Base-by-base conservation (phyloP, 2,888 invertebrate species). In the Suillia variegata region DNA sequence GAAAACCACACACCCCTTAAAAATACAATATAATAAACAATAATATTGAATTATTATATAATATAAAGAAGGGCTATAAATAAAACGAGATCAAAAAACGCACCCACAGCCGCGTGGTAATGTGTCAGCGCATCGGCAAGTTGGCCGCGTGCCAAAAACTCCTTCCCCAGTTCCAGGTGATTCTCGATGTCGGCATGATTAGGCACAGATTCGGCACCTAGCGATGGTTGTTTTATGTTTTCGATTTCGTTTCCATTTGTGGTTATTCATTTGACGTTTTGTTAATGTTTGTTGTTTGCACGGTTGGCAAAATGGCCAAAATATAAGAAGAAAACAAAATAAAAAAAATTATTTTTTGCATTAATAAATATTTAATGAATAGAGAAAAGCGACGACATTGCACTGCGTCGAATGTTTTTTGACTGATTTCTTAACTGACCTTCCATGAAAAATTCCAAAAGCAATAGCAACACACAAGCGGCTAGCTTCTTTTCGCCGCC, bases 91-190 rank as follows among this genome's bases (percentile, higher is more conserved):
- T 1, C 1, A n/a, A 10, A 24, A 12, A 26, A 83, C 89, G 85
- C 80, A 93, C 94, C 97, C 71, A 99, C 94, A 70, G 98, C 99
- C 63, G 95, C 93, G 85, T 99, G 98, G 83, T 96, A 99, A 81
- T 99, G 98, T 62, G 94, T 92, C 53, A 99, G 83, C 10, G 99
- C 98, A 84, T 99, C 98, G 50, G 94, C 90, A 65, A 98, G 87
- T 81, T 98, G 96, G 31, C 98, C 97, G 68, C 90, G 89, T 42
- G 94, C 92, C 73, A 99, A 84, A 82, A 96, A 91, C 78, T 94
- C 91, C 78, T 91, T 92, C 1, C 98, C 99, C 81, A 96, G 84
- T 80, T 98, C 95, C 81, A 99, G 85, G 85, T 99, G 98, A 77
- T 90, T 92, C 74, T 94, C 92, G 64, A 97, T 91, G 83, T 97